phyloP scores from a whole-genome alignment of 2,888 invertebrate species.

The Hoplodrina ambigua region DNA sequence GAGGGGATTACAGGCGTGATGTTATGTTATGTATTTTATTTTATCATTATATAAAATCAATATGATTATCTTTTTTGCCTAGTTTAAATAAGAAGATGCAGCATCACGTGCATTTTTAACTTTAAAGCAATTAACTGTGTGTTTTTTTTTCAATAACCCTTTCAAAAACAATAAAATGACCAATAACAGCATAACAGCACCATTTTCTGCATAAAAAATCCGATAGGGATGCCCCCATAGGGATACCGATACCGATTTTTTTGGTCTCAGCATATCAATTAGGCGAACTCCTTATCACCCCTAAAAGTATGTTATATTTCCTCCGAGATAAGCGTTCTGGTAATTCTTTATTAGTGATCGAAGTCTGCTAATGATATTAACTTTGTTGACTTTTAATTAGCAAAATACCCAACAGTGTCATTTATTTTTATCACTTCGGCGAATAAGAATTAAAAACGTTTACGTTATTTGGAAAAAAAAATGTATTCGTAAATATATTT shows the following conservation, averaged over 20 bases:
- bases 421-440: conserved; percentile 50
- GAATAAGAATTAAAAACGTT: conserved; percentile 40
- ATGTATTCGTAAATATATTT: not conserved
- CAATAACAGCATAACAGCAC: not conserved
- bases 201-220: not conserved
- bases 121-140: not conserved
- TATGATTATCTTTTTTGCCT: not conserved
- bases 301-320: conserved; percentile 66
- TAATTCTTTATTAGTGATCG: not conserved
- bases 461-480: conserved; percentile 16
- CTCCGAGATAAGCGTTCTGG: conserved; percentile 63
- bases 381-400: conserved; percentile 63
- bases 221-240: not conserved
- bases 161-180: too few species aligned
- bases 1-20: too few species aligned
- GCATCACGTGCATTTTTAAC: not conserved
- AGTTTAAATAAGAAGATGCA: too few species aligned
- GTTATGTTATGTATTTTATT: not conserved
- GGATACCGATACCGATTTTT: conserved; percentile 39
- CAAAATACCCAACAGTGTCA: conserved; percentile 50
- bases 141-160: too few species aligned
- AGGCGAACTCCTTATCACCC: conserved; percentile 55
- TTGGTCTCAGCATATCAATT: conserved; percentile 55
- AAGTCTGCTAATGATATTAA: conserved; percentile 55
- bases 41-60: not conserved